phyloP scores from a whole-genome alignment of 2,113 vertebrate genomes.

The Rhabdornis inornatus region DNA sequence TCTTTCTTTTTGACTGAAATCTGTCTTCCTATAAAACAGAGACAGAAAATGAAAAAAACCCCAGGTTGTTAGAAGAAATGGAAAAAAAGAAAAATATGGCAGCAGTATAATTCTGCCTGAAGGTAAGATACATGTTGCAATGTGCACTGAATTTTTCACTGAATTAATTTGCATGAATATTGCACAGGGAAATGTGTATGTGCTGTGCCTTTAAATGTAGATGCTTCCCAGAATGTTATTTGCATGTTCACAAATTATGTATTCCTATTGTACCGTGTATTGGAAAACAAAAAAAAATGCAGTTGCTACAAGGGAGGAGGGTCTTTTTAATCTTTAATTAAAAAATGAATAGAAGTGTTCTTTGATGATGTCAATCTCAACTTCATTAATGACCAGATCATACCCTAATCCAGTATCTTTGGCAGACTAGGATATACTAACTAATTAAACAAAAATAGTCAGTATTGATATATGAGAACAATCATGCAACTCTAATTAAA shows the following conservation, averaged over 20 bases:
- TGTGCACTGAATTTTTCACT: conserved; percentile 32
- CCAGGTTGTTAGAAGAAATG: neutral
- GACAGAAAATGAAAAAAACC: neutral
- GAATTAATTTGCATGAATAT: conserved; percentile 57
- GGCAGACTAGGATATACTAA: conserved; percentile 25
- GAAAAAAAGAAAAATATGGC: neutral
- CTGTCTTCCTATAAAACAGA: neutral
- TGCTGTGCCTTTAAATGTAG: conserved; percentile 44
- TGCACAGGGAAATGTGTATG: conserved; percentile 1
- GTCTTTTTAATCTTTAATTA: conserved; percentile 21
- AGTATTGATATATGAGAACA: neutral
- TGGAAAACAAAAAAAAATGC: conserved; percentile 26
- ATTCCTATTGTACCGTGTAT: neutral
- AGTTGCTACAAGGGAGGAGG: neutral
- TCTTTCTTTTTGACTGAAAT: neutral
- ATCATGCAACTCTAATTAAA: conserved; percentile 35
- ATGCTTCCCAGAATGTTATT: conserved; percentile 6
- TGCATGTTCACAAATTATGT: conserved; percentile 19
- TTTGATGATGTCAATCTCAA: conserved; percentile 20
- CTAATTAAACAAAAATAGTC: conserved; percentile 40
- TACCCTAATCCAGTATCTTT: neutral
- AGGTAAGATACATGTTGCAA: conserved; percentile 31
- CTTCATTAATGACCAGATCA: conserved; percentile 25
- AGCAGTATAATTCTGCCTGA: conserved; percentile 38
- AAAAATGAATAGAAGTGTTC: neutral